A percentile compares a stretch with the other conserved stretches of the same genome.
These are phyloP conservation scores for Acanthosepion pharaonis DNA, from an alignment of 2,888 invertebrate genomes.

Conservation along the genomic window DNA sequence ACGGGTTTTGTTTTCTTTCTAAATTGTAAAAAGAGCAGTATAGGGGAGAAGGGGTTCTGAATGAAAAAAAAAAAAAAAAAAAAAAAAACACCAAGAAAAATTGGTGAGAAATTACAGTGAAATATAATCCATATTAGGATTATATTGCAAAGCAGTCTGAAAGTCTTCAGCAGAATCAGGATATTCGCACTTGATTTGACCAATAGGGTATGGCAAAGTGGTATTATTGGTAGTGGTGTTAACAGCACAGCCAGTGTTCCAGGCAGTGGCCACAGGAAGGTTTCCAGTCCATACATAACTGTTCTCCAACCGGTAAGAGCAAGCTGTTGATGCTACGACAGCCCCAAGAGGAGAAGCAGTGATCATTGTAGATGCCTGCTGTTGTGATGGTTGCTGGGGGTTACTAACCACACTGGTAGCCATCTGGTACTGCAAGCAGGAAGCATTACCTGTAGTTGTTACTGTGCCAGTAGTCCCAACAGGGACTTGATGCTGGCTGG, in stretches of 20 bases:
- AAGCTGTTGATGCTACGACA: background rate
- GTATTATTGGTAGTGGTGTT: background rate
- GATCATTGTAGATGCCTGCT: constrained; percentile 37
- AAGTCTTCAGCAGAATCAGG: constrained; percentile 42
- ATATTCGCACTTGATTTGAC: constrained; percentile 39
- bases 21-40: background rate
- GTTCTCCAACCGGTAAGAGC: constrained; percentile 43
- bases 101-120: constrained; percentile 15
- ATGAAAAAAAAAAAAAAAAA: too few relatives aligned
- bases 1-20: background rate
- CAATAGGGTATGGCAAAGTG: background rate
- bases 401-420: background rate
- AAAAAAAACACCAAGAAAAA: too few relatives aligned
- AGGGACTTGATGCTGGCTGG: constrained; percentile 4
- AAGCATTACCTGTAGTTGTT: background rate
- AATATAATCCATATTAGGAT: constrained; percentile 38
- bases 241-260: constrained; percentile 42
- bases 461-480: background rate
- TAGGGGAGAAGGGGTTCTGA: background rate
- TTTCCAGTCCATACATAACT: constrained; percentile 42
- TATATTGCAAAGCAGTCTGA: constrained; percentile 43
- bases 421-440: constrained; percentile 36
- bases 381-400: background rate
- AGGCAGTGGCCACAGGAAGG: constrained; percentile 34
- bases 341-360: background rate